Evolutionary conservation across 2,797 vertebrate species (phyloP), one percentile per base, ranked within the genome.

Genomic region (Gambelia wislizenii): DNA sequence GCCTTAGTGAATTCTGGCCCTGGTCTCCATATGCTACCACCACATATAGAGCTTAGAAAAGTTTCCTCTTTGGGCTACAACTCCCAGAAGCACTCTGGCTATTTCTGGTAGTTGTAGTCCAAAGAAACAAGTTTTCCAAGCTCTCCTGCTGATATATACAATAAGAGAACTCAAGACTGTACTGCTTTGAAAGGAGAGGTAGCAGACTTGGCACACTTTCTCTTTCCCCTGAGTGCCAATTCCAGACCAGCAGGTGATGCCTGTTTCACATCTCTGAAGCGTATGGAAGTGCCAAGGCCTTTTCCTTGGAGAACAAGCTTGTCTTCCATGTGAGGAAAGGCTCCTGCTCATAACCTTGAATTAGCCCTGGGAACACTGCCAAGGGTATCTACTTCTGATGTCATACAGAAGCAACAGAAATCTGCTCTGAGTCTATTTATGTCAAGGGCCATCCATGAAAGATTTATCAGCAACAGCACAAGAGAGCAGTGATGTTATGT

Each of bases 371-470:
- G 89, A 86, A 77, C 22, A 44, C 9, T 22, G 89, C 47, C 89
- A 76, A 88, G 78, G 36, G 30, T 39, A 4, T 74, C 83, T 74
- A 69, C 69, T 42, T 59, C 39, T 36, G 72, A 39, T 87, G 79
- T 52, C 79, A 67, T 30, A 27, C 36, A 27, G 22, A 67, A 77
- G 59, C 79, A 36, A 42, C 70, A 83, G 49, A 44, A 86, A 27
- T 6, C 44, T 79, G 44, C 30, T 67, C 16, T 22, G 88, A 30
- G 5, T 54, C 49, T 86, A 47, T 75, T 84, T 80, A 67, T 87
- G 76, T 79, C 69, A 87, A 67, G 33, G 47, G 47, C 16, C 69
- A 67, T 33, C 86, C 74, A 75, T 79, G 69, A 85, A 91, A 84
- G 82, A 88, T 67, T 84, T 42, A 47, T 84, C 67, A 36, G 44